Evolutionary conservation across 2,888 invertebrate species (phyloP).

Genomic region (Coenonympha glycerion): DNA sequence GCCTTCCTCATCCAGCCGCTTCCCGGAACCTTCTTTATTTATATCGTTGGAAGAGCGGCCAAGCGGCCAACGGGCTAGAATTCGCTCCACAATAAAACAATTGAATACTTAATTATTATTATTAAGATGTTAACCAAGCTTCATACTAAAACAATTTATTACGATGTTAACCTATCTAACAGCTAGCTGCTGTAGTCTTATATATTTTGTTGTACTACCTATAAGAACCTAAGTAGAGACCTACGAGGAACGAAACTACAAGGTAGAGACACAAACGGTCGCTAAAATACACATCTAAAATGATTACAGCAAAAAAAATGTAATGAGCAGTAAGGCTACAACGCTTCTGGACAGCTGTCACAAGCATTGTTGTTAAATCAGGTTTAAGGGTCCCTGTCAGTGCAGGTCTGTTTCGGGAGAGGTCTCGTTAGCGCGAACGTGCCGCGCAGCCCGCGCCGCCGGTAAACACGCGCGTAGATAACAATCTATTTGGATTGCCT

Average conservation of each 20-base stretch:
- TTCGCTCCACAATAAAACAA: too few species aligned
- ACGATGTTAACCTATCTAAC: too few species aligned
- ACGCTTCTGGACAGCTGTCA: slow-evolving; percentile 60
- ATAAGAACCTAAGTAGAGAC: background rate
- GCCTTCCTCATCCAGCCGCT: too few species aligned
- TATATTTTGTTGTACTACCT: background rate
- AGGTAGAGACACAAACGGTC: background rate
- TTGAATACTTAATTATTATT: too few species aligned
- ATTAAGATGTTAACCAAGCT: too few species aligned
- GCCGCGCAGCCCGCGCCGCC: slow-evolving; percentile 48
- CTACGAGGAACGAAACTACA: too few species aligned
- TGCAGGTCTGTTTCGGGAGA: slow-evolving; percentile 46
- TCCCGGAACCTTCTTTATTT: too few species aligned
- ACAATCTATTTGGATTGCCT: slow-evolving; percentile 77
- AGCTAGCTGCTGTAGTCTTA: too few species aligned
- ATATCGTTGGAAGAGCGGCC: too few species aligned
- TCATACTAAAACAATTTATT: too few species aligned
- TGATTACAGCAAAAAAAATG: slow-evolving; percentile 7
- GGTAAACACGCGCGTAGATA: slow-evolving; percentile 76
- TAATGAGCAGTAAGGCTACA: slow-evolving; percentile 14
- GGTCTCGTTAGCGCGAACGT: slow-evolving; percentile 72
- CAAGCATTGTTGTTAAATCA: slow-evolving; percentile 55
- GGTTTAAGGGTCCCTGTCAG: slow-evolving; percentile 55
- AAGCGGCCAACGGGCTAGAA: too few species aligned
- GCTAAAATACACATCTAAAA: background rate